Base-by-base conservation (phyloP, 2,797 vertebrate species). In the Poecilia picta region DNA sequence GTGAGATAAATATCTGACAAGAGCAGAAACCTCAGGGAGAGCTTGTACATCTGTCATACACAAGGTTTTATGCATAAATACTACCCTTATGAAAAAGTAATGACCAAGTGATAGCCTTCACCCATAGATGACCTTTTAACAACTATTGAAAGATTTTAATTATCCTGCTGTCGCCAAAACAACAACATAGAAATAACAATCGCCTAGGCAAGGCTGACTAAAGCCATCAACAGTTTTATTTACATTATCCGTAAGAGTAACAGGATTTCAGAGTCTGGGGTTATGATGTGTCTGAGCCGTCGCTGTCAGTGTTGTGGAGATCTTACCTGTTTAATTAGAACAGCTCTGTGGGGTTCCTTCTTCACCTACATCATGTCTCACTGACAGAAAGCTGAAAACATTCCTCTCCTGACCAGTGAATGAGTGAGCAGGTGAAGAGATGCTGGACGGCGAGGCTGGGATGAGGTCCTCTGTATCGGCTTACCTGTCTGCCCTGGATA, bases 401-500 rank as follows among this genome's bases (percentile, higher is more conserved):
- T 51, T 82, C 71, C 23, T 87, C 81, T 31, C 85, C 76, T 36
- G 75, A 41, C 51, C 2, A 41, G 68, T 80, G 66, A 78, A 77
- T 72, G 78, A 89, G 55, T 49, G 83, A 87, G 72, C 59, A 72
- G 77, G 55, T 72, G 80, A 82, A 83, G 84, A 78, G 45, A 18
- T 45, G 33, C 74, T 13, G 80, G 36, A 71, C 10, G 68, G 80
- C 45, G 66, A 87, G 84, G 80, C 78, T 74, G 59, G 73, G 73
- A 84, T 64, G 23, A 75, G 83, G 80, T 45, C 82, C 79, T 88
- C 72, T 83, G 90, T 96, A 97, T 97, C 94, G 93, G 77, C 94
- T 99, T 98, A 97, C 98, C 93, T 95, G 96, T 95, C 96, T 95
- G 92, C 88, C 87, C 91, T 86, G 95, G 96, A 97, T 97, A 96